These are phyloP conservation scores for Nibea albiflora DNA, from an alignment of 2,113 vertebrate genomes.

Conservation along the genomic window DNA sequence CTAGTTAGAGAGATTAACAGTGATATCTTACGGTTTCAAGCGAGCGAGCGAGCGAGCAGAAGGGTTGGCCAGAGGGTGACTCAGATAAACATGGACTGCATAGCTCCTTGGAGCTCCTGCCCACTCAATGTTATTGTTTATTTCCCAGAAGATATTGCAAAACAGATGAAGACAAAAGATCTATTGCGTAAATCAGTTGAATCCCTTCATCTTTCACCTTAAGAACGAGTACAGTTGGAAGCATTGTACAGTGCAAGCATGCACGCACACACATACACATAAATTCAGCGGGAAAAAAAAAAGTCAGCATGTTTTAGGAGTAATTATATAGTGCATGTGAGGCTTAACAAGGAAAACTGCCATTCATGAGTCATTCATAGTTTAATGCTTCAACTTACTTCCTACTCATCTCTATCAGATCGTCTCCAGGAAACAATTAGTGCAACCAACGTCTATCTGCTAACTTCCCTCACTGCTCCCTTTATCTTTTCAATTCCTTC, in stretches of 20 bases:
- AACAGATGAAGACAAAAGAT: conserved; percentile 14
- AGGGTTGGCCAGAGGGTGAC: background rate
- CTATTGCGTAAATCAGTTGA: background rate
- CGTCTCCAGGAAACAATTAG: background rate
- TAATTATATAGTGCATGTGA: background rate
- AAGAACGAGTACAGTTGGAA: background rate
- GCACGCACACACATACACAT: background rate
- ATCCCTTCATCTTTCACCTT: background rate
- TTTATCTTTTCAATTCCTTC: conserved; percentile 2
- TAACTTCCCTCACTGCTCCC: background rate
- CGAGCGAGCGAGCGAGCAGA: background rate
- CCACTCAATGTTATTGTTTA: background rate
- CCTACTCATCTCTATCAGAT: background rate
- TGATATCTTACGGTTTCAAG: conserved; percentile 6
- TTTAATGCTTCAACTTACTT: conserved; percentile 2
- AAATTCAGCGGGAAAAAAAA: conserved; percentile 2
- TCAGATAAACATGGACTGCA: conserved; percentile 18
- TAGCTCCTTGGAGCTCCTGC: background rate
- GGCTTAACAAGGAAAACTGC: background rate
- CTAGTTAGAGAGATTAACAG: conserved; percentile 18
- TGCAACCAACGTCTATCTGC: conserved; percentile 4
- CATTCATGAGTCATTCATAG: background rate
- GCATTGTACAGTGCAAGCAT: background rate
- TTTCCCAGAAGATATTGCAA: background rate
- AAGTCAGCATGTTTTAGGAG: background rate